phyloP scores from a whole-genome alignment of 2,113 vertebrate genomes.

The Spheniscus mendiculus region DNA sequence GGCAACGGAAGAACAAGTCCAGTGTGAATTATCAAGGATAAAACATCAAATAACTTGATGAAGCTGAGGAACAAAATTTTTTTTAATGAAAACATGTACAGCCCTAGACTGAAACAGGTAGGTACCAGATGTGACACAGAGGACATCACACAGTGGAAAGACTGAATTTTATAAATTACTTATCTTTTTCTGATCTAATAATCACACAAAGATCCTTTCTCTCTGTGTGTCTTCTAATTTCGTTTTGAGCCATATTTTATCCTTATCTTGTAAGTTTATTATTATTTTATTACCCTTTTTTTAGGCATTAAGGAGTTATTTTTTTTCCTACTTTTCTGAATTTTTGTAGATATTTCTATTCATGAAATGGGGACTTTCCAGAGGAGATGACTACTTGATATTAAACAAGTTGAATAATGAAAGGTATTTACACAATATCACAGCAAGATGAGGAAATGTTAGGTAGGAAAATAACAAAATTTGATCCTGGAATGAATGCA shows the following conservation, averaged over 20 bases:
- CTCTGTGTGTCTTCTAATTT: background rate
- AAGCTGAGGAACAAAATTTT: background rate
- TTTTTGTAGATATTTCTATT: background rate
- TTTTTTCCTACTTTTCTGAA: background rate
- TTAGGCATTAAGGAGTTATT: background rate
- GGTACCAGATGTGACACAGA: background rate
- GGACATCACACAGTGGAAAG: background rate
- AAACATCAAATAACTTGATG: background rate
- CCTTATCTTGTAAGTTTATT: background rate
- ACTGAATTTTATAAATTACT: background rate
- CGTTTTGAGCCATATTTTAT: background rate
- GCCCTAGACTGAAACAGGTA: background rate
- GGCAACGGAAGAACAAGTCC: background rate
- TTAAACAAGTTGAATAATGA: background rate
- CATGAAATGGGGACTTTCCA: background rate
- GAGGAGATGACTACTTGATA: background rate
- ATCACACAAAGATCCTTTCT: background rate
- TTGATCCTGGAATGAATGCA: background rate
- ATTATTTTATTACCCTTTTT: background rate
- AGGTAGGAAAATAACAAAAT: background rate
- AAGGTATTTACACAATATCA: background rate
- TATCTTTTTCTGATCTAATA: background rate
- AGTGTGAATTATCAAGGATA: background rate
- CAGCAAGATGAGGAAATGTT: background rate
- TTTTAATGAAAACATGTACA: background rate